Conservation (phyloP, 1,140 invertebrate species). For the Heliconius congener region DNA sequence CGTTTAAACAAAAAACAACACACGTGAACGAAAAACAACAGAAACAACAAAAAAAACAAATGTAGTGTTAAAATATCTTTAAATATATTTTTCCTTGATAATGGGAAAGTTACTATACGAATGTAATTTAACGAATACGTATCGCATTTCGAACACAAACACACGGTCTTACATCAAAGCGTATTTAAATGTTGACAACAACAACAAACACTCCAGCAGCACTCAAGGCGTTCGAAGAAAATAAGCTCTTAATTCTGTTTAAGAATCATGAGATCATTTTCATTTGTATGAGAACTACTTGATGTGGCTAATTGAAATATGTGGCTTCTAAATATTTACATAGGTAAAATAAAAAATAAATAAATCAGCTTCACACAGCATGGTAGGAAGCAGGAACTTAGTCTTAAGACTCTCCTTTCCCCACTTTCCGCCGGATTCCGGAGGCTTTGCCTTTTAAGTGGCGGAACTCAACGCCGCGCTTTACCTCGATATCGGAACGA, state of each 20-base stretch:
- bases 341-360: too few relatives aligned
- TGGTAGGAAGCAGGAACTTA: too few relatives aligned
- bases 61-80: slow-evolving; percentile 23
- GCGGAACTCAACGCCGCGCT: too few relatives aligned
- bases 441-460: too few relatives aligned
- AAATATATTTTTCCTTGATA: slow-evolving; percentile 36
- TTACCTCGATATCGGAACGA: too few relatives aligned
- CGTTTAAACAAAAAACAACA: background rate
- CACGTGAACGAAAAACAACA: background rate
- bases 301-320: background rate
- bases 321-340: background rate
- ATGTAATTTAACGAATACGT: slow-evolving; percentile 48
- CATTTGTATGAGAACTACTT: slow-evolving; percentile 8
- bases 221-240: slow-evolving; percentile 51
- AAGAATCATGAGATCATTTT: slow-evolving; percentile 24
- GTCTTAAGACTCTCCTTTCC: too few relatives aligned
- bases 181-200: slow-evolving; percentile 64
- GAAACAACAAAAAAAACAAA: background rate
- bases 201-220: slow-evolving; percentile 54
- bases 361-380: too few relatives aligned
- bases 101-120: slow-evolving; percentile 32
- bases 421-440: too few relatives aligned
- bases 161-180: slow-evolving; percentile 64
- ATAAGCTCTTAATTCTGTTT: slow-evolving; percentile 44
- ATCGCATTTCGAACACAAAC: slow-evolving; percentile 51